phyloP scores from a whole-genome alignment of 2,888 invertebrate species.

The Apeira syringaria region DNA sequence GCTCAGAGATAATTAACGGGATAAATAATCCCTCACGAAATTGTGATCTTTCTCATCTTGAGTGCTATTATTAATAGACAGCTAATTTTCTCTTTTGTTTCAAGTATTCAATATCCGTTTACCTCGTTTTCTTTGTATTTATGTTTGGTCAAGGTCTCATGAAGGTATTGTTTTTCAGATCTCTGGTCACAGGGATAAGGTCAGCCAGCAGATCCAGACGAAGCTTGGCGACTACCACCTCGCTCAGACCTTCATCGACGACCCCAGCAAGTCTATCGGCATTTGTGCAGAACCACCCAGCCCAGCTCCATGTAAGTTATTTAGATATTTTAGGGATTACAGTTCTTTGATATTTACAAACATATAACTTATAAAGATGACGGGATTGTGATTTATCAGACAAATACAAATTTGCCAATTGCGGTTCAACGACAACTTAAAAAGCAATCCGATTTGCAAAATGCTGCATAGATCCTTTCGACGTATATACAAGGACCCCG shows the following conservation, averaged over 20 bases:
- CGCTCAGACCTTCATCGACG: slow-evolving; percentile 86
- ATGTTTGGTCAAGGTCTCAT: background rate
- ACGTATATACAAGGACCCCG: too few relatives aligned
- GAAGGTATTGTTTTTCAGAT: slow-evolving; percentile 74
- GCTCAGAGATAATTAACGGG: slow-evolving; percentile 12
- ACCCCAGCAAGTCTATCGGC: slow-evolving; percentile 86
- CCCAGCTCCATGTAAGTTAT: slow-evolving; percentile 84
- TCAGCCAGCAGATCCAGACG: slow-evolving; percentile 88
- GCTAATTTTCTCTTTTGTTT: slow-evolving; percentile 5
- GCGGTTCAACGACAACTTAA: too few relatives aligned
- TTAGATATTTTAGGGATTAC: background rate
- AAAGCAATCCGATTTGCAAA: too few relatives aligned
- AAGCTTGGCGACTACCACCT: slow-evolving; percentile 88
- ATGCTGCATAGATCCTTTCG: too few relatives aligned
- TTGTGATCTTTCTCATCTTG: slow-evolving; percentile 2
- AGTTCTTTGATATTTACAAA: too few relatives aligned
- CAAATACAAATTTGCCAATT: too few relatives aligned
- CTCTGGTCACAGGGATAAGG: slow-evolving; percentile 83
- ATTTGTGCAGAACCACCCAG: slow-evolving; percentile 88
- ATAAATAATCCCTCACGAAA: slow-evolving; percentile 13
- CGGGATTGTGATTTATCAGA: too few relatives aligned
- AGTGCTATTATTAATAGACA: slow-evolving; percentile 7
- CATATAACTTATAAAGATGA: too few relatives aligned
- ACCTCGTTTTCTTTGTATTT: background rate
- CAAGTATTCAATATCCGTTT: background rate